Evolutionary conservation across 2,888 invertebrate species (phyloP), one percentile per base, ranked within the genome.

Genomic region (Siphlonurus alternatus): DNA sequence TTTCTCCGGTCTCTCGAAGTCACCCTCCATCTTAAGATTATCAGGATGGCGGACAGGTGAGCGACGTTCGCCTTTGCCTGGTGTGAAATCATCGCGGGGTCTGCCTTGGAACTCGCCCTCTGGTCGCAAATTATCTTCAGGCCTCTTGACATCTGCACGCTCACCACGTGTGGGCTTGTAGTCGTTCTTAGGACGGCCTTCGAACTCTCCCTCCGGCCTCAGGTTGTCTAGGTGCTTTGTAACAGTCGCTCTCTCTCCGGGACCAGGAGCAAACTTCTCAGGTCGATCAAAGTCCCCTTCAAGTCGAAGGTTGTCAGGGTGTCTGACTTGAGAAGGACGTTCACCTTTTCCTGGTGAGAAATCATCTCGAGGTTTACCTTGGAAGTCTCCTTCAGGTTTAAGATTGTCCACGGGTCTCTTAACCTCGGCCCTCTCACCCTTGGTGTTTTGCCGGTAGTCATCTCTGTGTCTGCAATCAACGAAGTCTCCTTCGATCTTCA

Each of bases 401-500:
- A 75, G 66, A 64, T 74, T 74, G 65, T 74, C 73, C 20, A 23
- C 20, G 19, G 64, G 65, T 20, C 62, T 23, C 2, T 65, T 62
- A 2, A 65, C 62, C 18, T 66, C 67, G 1, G 70, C 67, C 19
- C 72, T 61, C 23, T 73, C 72, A 7, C 72, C 73, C 59, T 64
- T 23, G 59, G 53, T 18, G 22, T 23, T 53, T 20, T 20, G 19
- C 83, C 78, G 71, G 84, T 85, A 53, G 80, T 81, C 74, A 53
- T 67, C 66, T 38, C 61, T 66, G 38, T 62, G 64, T 60, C 70
- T 77, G 77, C 67, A 76, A 74, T 25, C 70, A 69, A 71, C 72
- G 69, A 75, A 79, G 23, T 78, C 75, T 2, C 79, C 80, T 72
- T 85, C 86, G 5, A 81, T 76, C 71, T 80, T 81, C 24, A 84